phyloP scores from a whole-genome alignment of 2,113 vertebrate species.

The Calonectris borealis region DNA sequence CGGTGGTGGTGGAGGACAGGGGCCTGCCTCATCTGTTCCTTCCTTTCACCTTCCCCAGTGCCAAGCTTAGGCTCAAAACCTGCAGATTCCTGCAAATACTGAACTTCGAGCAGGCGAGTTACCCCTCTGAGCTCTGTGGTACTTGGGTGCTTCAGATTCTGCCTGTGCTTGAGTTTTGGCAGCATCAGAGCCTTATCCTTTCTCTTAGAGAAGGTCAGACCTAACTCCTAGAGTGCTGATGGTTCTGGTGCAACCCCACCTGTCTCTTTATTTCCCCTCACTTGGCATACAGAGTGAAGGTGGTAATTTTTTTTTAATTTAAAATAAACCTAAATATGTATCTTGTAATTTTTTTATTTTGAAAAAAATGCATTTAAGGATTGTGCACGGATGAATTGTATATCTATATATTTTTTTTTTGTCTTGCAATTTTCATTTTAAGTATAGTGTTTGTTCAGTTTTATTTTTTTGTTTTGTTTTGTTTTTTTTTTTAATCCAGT shows the following conservation, averaged over 20 bases:
- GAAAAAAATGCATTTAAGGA: conserved; percentile 72
- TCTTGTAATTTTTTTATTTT: conserved; percentile 73
- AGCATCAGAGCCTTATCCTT: background rate
- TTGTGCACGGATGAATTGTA: conserved; percentile 77
- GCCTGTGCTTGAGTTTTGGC: conserved; percentile 34
- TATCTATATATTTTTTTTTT: conserved; percentile 72
- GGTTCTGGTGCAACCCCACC: conserved; percentile 36
- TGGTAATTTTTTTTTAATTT: conserved; percentile 70
- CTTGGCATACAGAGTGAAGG: conserved; percentile 54
- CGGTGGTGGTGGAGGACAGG: background rate
- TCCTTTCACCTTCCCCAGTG: conserved; percentile 35
- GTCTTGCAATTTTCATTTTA: conserved; percentile 72
- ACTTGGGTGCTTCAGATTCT: background rate
- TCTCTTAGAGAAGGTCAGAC: conserved; percentile 22
- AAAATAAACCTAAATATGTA: conserved; percentile 74
- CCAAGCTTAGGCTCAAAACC: conserved; percentile 26
- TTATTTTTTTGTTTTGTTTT: background rate
- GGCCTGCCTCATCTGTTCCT: conserved; percentile 24
- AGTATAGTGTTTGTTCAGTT: conserved; percentile 67
- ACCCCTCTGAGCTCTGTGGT: background rate
- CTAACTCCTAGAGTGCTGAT: background rate
- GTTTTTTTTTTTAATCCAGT: conserved; percentile 73
- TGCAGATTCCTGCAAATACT: conserved; percentile 1
- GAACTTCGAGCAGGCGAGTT: background rate
- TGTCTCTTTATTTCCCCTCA: conserved; percentile 39